Evolutionary conservation across 2,888 invertebrate species (phyloP).

Genomic region (Cancer borealis): DNA sequence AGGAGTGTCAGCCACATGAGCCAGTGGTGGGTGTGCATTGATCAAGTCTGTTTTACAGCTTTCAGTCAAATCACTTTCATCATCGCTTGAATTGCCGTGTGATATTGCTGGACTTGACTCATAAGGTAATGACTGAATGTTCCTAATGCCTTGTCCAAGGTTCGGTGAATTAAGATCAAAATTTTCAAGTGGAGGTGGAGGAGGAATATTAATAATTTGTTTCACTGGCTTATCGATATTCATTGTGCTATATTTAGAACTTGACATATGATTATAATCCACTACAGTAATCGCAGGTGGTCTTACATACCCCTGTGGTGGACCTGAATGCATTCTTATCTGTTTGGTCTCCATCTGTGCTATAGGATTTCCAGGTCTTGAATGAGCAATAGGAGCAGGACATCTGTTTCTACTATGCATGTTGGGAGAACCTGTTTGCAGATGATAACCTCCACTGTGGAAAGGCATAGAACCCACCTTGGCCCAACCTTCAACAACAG

Average conservation of each 20-base stretch:
- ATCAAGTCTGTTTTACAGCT: not conserved
- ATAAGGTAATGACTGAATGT: not conserved
- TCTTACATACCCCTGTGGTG: not conserved
- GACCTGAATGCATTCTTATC: not conserved
- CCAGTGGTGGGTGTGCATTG: not conserved
- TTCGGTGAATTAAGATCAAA: not conserved
- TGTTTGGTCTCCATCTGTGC: not conserved
- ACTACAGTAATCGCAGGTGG: not conserved
- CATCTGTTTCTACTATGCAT: not conserved
- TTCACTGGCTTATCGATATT: not conserved
- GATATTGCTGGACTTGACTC: not conserved
- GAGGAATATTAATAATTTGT: not conserved
- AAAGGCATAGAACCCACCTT: not conserved
- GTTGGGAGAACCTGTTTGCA: not conserved
- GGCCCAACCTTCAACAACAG: constrained; percentile 53
- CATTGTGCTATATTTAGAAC: not conserved
- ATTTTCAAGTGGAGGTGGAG: constrained; percentile 5
- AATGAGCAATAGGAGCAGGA: not conserved
- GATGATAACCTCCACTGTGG: not conserved
- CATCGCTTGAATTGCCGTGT: constrained; percentile 10
- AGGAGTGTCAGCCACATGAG: not conserved
- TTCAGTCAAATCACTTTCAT: not conserved
- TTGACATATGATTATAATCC: not conserved
- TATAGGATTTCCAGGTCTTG: not conserved
- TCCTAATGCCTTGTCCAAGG: not conserved